Evolutionary conservation across 1,140 invertebrate species (phyloP).

Genomic region (Leptonema lineaticorne): DNA sequence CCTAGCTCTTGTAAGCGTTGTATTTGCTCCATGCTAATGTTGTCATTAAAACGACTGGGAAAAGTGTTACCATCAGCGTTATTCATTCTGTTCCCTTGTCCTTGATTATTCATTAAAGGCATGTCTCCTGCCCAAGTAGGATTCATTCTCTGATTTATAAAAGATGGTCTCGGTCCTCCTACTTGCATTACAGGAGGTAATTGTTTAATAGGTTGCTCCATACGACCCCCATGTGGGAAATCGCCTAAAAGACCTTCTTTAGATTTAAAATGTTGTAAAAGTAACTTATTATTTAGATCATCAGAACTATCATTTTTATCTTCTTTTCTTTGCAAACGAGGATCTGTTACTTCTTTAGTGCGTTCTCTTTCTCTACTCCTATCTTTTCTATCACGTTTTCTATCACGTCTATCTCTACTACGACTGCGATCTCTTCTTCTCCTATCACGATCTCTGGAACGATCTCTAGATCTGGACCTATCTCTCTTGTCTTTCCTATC

Average conservation of each 20-base stretch:
- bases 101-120: background rate
- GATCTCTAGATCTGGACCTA: conserved; percentile 53
- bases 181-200: background rate
- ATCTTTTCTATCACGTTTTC: conserved; percentile 56
- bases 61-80: background rate
- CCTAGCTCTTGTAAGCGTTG: conserved; percentile 59
- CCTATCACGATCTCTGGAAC: conserved; percentile 54
- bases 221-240: conserved; percentile 20
- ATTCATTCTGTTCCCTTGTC: background rate
- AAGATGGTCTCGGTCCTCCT: background rate
- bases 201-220: background rate
- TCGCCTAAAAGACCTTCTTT: conserved; percentile 37
- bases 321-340: conserved; percentile 29
- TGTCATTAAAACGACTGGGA: conserved; percentile 15
- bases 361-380: conserved; percentile 55
- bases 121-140: background rate
- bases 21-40: conserved; percentile 41
- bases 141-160: conserved; percentile 17
- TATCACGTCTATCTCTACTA: conserved; percentile 59
- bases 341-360: conserved; percentile 45
- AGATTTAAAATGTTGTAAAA: conserved; percentile 27
- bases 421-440: conserved; percentile 58
- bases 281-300: background rate
- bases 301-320: conserved; percentile 23
- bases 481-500: conserved; percentile 56